Percentiles rank a stretch among this genome's conserved stretches.
Evolutionary conservation across 2,888 invertebrate species (phyloP).

Genomic region (Microctonus hyperodae): DNA sequence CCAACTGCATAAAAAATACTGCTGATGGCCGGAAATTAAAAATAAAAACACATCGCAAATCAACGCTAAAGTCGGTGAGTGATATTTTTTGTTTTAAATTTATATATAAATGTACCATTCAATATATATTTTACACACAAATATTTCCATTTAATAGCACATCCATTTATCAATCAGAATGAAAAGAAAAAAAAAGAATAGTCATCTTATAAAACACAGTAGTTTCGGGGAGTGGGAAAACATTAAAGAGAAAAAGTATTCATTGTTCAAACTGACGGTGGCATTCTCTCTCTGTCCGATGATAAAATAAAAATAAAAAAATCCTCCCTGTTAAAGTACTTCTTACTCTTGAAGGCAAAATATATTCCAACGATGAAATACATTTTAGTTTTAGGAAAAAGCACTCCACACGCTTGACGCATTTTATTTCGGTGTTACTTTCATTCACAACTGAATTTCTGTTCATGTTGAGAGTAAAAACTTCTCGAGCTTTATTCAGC

Average conservation of each 20-base stretch:
- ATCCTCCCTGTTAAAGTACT: background rate
- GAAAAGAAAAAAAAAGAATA: background rate
- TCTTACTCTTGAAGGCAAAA: background rate
- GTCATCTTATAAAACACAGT: background rate
- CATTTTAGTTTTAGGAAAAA: background rate
- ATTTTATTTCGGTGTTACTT: background rate
- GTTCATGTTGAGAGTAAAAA: background rate
- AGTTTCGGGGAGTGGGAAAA: background rate
- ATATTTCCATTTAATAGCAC: conserved; percentile 7
- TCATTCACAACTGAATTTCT: background rate
- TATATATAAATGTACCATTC: background rate
- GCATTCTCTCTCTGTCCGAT: background rate
- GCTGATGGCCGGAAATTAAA: background rate
- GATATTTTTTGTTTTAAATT: background rate
- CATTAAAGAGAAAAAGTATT: background rate
- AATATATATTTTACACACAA: background rate
- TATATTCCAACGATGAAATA: background rate
- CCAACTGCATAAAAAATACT: background rate
- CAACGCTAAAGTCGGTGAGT: background rate
- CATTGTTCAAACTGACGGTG: background rate
- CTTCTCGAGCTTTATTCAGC: background rate
- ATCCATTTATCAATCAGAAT: too few species aligned
- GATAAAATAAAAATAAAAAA: background rate
- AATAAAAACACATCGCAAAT: too few species aligned
- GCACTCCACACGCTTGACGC: conserved; percentile 9